Base-by-base conservation (phyloP, 2,797 vertebrate genomes). In the Nyctibius grandis region DNA sequence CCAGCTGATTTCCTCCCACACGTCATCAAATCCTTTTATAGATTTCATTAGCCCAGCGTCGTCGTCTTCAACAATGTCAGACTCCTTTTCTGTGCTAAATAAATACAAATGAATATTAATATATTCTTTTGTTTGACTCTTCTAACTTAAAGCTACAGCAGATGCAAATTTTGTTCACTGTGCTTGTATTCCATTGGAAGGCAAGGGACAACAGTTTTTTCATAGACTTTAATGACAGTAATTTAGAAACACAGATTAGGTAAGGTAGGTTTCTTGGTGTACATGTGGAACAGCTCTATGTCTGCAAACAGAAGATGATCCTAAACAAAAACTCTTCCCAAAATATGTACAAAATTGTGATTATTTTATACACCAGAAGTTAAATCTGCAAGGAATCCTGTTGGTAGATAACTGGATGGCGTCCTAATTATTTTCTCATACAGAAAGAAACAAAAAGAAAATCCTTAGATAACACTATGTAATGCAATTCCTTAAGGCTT, bases 51-150 rank as follows among this genome's bases (percentile, higher is more conserved):
- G 54, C 77, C 67, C 80, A 75, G 44, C 0, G 0, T 88, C 60
- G 89, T 75, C 85, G 93, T 42, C 75, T 91, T 80, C 78, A 90
- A 78, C 33, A 56, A 83, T 40, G 60, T 85, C 86, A 89, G 74
- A 29, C 26, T 91, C 47, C 40, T 87, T 64, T 88, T 85, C 67
- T 76, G 51, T 85, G 78, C 91, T 93, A 94, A 93, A 79, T 80
- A 93, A 83, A 83, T 86, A 91, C 84, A 87, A 94, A 89, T 89
- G 20, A 93, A 89, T 95, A 88, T 92, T 91, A 89, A 93, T 95
- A 61, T 10, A 45, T 31, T 61, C 28, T 92, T 93, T 92, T 89
- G 78, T 95, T 93, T 94, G 65, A 57, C 38, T 89, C 48, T 36
- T 76, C 23, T 79, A 72, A 79, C 15, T 63, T 18, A 84, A 54